A percentile compares a stretch with the other conserved stretches of the same genome.
Evolutionary conservation across 2,797 vertebrate genomes (phyloP).

Genomic region (Tapirus indicus): DNA sequence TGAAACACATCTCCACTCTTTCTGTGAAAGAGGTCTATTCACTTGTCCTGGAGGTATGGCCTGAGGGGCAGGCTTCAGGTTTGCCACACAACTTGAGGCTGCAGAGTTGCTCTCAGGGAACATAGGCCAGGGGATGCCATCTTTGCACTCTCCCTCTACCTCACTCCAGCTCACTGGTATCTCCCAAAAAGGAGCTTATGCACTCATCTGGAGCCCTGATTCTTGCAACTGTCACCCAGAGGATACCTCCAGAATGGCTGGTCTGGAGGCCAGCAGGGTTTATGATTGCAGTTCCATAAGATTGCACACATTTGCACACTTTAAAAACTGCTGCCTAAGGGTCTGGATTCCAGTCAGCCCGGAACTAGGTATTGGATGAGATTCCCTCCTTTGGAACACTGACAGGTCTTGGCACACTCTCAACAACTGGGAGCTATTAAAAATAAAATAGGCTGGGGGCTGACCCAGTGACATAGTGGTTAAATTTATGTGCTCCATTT

Average conservation of each 20-base stretch:
- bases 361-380: not conserved
- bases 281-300: not conserved
- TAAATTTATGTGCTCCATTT: too few species aligned
- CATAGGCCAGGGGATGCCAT: not conserved
- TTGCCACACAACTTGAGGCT: not conserved
- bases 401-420: not conserved
- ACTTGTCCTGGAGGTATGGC: not conserved
- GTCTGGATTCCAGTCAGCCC: not conserved
- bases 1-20: not conserved
- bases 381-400: not conserved
- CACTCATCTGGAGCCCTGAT: not conserved
- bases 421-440: not conserved
- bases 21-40: not conserved
- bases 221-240: not conserved
- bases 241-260: not conserved
- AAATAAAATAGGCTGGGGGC: not conserved
- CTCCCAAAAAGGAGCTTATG: not conserved
- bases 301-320: not conserved
- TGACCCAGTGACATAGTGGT: too few species aligned
- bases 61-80: not conserved
- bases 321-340: not conserved
- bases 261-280: not conserved
- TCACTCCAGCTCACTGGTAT: not conserved
- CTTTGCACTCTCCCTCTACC: not conserved
- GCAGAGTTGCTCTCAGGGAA: not conserved